Evolutionary conservation across 2,888 invertebrate genomes (phyloP), one percentile per base, ranked within the genome.

Genomic region (Schizaphis graminum): DNA sequence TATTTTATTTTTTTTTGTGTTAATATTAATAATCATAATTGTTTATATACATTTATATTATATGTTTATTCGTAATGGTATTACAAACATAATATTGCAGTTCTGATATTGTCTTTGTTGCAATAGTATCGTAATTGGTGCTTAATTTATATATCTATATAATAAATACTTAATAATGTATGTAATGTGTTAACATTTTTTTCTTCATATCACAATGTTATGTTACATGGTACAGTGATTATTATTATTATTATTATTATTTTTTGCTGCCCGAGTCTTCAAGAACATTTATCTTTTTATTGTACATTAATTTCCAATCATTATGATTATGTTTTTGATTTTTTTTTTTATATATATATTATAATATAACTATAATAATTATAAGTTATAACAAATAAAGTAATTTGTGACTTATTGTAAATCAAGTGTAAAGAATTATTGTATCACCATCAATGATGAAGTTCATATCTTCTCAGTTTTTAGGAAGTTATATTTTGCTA

Each of bases 91-190:
- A 61, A 94, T 94, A 57, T 61, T 90, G 61, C 90, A 90, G 84
- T 94, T 94, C 24, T 86, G 89, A 94, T 90, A 61, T 56, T 90
- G 35, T 57, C 88, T 77, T 86, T 86, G 93, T 90, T 86, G 93
- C 93, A 94, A 93, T 90, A 44, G 56, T 93, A 90, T 94, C 84
- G 90, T 47, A 85, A 90, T 91, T 91, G 93, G 93, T 94, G 93
- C 93, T 94, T 94, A 57, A 84, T 89, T 35, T 93, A 57, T 85
- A 67, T 67, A 49, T 57, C 47, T 57, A 16, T 47, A 61, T 86
- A 77, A 77, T 77, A 35, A 77, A 92, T 57, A 57, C 57, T 44
- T 41, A 13, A 41, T 53, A 16, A 53, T 35, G 35, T 67, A 28
- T 77, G 49, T 41, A 77, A 28, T 91, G 41, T 84, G 49, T 84